A percentile compares a stretch with the other conserved stretches of the same genome.
These are phyloP conservation scores for Rotaria magnacalcarata DNA, from an alignment of 2,888 invertebrate genomes.

Conservation along the genomic window DNA sequence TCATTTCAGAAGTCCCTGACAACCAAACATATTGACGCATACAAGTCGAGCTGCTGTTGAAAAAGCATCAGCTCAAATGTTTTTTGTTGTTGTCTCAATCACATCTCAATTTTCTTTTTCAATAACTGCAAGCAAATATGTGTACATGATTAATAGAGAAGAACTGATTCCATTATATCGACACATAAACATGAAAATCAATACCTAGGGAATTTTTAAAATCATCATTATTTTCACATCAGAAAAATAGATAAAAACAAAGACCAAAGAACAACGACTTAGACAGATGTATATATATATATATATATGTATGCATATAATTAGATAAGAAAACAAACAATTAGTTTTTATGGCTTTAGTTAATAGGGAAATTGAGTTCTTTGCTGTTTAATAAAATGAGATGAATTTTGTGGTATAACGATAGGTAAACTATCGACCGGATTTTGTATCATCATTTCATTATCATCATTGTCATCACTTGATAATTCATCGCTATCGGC, in stretches of 20 bases:
- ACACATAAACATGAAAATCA: not conserved
- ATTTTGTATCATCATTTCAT: not conserved
- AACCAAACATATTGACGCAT: not conserved
- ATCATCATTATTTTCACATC: not conserved
- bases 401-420: not conserved
- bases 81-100: not conserved
- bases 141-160: not conserved
- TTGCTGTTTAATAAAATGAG: slow-evolving; percentile 16
- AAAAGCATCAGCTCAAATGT: not conserved
- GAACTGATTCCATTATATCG: not conserved
- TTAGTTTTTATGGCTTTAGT: not conserved
- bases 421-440: slow-evolving; percentile 20
- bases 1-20: not conserved
- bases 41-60: not conserved
- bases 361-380: not conserved
- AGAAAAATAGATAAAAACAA: not conserved
- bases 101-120: not conserved
- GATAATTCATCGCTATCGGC: not conserved
- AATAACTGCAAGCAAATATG: not conserved
- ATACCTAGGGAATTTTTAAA: not conserved
- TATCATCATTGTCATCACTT: slow-evolving; percentile 5
- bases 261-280: not conserved
- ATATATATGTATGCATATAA: not conserved
- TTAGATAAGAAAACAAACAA: not conserved
- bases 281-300: not conserved